Base-by-base conservation (phyloP, 1,140 invertebrate species). In the Drosophila mauritiana region DNA sequence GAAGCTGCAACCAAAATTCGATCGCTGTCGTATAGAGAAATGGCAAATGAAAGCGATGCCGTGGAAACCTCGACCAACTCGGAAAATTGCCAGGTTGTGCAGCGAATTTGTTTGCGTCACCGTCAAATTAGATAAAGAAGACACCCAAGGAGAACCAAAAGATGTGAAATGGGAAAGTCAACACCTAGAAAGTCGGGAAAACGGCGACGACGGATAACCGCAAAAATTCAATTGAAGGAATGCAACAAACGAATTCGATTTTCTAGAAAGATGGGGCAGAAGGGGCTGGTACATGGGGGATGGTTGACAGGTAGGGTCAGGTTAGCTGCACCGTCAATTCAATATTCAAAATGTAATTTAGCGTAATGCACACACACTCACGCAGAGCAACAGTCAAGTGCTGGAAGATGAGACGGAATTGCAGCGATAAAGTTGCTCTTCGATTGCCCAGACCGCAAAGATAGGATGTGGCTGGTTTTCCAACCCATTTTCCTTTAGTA, bases 291-390 rank as follows among this genome's bases (percentile, higher is more conserved):
- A 22, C 20, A 8, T 15, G n/a, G 20, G 15, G 25, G 15, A 6
- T 15, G 20, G n/a, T n/a, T 13, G 17, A 15, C 15, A 55, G 34
- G 48, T 56, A 48, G 40, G 54, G 68, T 70, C 43, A 69, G 53
- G 52, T 54, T 67, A 65, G 48, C 51, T 64, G 70, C 46, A 61
- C 61, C 80, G 75, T 80, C 72, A 78, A 84, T 84, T 88, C 84
- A 84, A 88, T 88, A 88, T 88, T 89, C 84, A 89, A 88, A 88
- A 88, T 89, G 84, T 88, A 89, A 88, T 88, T 89, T 89, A 88
- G 85, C 84, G 84, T 86, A 88, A 88, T 86, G 83, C 80, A 86
- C 75, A 86, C 79, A 85, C 49, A 34, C 15, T 40, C 31, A 54
- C 42, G 31, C 40, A 55, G 22, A 75, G 43, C 58, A 62, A 42